Evolutionary conservation across 1,140 invertebrate genomes (phyloP), one percentile per base, ranked within the genome.

Genomic region (Musca vetustissima): DNA sequence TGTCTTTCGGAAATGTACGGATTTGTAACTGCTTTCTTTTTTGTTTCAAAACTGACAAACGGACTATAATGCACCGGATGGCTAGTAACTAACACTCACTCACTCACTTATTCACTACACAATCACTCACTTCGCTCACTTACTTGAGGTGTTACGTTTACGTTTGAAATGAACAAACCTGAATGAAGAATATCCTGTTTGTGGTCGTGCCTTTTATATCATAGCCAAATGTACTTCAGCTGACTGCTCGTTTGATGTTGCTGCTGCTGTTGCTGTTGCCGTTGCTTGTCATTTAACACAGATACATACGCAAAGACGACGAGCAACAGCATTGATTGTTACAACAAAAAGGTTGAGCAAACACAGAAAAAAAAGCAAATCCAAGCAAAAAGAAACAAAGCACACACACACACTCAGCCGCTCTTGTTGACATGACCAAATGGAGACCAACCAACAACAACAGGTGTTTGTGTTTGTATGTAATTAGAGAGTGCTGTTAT

Each of bases 131-230:
- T 15, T 49, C 15, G 48, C 15, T 19, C 6, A 9, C 9, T 53
- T 21, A n/a, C n/a, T n/a, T n/a, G n/a, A n/a, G n/a, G 11, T 21
- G 2, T 13, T 15, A 15, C 21, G 53, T 55, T 24, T 25, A 36
- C 57, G 57, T 61, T 61, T 61, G 57, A 36, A 61, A 17, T 61
- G 57, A 61, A 61, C 57, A 61, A 32, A 61, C 32, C 57, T 61
- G 57, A 61, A 61, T 61, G 57, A 61, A 61, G 57, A 61, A 61
- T 61, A 61, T 61, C 57, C 57, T 61, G 57, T 61, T 61, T 61
- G 57, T 61, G 28, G 57, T 61, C 32, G 36, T 61, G 57, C 28
- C 57, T 61, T 61, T 61, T 61, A 61, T 61, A 61, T 61, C 57
- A 61, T 61, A 28, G 17, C 21, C 55, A 59, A 59, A 61, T 36